These are phyloP conservation scores for Scaptomyza parva DNA, from an alignment of 2,888 invertebrate species.

Conservation along the genomic window DNA sequence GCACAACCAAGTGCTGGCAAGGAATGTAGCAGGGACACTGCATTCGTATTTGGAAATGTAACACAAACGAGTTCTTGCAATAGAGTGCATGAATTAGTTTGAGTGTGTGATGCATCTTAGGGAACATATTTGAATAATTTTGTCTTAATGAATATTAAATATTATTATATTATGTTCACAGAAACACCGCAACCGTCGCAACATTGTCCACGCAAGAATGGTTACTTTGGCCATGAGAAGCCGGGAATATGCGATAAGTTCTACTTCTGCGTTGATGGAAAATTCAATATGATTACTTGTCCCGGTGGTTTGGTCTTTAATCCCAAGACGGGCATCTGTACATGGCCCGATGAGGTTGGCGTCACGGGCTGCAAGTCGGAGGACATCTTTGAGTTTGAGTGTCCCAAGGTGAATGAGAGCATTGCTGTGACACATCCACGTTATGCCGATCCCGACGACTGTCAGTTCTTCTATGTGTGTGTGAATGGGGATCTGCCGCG, in stretches of 20 bases:
- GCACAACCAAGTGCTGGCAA: constrained; percentile 30
- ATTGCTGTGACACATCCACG: constrained; percentile 92
- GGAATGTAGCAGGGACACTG: constrained; percentile 27
- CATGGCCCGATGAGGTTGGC: constrained; percentile 96
- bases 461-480: constrained; percentile 96
- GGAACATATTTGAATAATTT: neutral
- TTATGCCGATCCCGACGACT: constrained; percentile 94
- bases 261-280: constrained; percentile 95
- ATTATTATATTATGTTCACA: constrained; percentile 84
- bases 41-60: constrained; percentile 1
- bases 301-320: constrained; percentile 95
- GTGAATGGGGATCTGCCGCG: constrained; percentile 94
- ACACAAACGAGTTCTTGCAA: neutral
- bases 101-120: neutral
- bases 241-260: constrained; percentile 92
- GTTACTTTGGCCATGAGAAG: constrained; percentile 94
- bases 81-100: neutral
- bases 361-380: constrained; percentile 93
- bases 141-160: neutral
- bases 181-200: constrained; percentile 90
- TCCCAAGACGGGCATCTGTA: constrained; percentile 94
- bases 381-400: constrained; percentile 93
- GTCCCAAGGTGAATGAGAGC: constrained; percentile 91
- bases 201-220: constrained; percentile 93
- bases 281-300: constrained; percentile 95